A percentile compares a stretch with the other conserved stretches of the same genome.
Evolutionary conservation across 2,888 invertebrate species (phyloP).

Genomic region (Xylota segnis): DNA sequence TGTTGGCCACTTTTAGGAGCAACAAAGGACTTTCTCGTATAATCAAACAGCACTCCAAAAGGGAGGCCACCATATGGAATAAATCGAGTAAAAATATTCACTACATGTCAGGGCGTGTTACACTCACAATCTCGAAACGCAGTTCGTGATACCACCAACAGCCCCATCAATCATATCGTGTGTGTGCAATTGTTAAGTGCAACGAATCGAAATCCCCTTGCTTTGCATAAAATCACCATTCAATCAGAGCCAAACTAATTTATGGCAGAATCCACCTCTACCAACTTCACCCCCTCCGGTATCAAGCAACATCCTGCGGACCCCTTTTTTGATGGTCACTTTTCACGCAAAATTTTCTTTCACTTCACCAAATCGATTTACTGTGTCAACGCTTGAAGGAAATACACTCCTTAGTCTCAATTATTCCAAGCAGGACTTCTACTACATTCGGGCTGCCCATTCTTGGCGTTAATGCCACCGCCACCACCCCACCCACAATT

Average conservation of each 20-base stretch:
- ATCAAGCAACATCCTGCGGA: conserved; percentile 16
- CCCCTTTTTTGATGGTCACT: conserved; percentile 56
- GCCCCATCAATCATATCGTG: conserved; percentile 53
- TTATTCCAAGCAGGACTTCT: conserved; percentile 16
- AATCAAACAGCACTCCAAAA: not conserved
- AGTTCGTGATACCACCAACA: conserved; percentile 21
- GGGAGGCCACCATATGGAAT: not conserved
- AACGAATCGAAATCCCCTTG: conserved; percentile 35
- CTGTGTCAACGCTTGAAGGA: conserved; percentile 38
- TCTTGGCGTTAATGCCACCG: conserved; percentile 17
- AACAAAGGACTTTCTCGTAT: not conserved
- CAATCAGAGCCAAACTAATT: conserved; percentile 56
- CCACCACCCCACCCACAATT: conserved; percentile 33
- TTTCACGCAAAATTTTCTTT: conserved; percentile 64
- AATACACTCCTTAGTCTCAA: conserved; percentile 15
- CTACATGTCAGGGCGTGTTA: conserved; percentile 12
- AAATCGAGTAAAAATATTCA: not conserved
- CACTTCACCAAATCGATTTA: conserved; percentile 45
- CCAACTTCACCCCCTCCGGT: conserved; percentile 27
- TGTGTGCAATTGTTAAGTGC: conserved; percentile 40
- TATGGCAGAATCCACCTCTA: conserved; percentile 35
- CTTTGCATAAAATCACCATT: conserved; percentile 56
- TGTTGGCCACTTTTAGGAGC: too few relatives aligned
- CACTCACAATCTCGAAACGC: conserved; percentile 5
- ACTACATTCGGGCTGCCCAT: conserved; percentile 13